phyloP scores from a whole-genome alignment of 2,888 invertebrate genomes.

The Chloroclysta siterata region DNA sequence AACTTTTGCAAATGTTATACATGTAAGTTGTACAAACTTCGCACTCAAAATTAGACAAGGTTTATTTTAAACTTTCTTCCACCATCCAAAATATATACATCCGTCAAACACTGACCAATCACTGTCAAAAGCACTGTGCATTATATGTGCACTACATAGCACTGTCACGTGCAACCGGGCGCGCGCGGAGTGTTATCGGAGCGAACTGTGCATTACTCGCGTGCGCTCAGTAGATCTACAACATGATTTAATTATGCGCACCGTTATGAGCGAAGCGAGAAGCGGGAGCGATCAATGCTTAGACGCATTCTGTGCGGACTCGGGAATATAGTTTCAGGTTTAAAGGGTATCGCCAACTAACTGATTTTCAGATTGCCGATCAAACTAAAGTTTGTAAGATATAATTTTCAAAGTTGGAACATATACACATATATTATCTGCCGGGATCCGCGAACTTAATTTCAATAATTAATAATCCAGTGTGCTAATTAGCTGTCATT shows the following conservation, averaged over 20 bases:
- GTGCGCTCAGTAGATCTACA: conserved; percentile 58
- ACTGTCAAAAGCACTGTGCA: conserved; percentile 39
- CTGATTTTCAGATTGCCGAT: too few relatives aligned
- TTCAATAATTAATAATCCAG: too few relatives aligned
- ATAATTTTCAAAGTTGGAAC: too few relatives aligned
- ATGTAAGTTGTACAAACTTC: too few relatives aligned
- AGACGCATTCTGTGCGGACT: background rate
- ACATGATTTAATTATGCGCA: conserved; percentile 46
- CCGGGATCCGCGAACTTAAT: too few relatives aligned
- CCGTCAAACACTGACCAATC: conserved; percentile 40
- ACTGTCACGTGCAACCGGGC: conserved; percentile 64
- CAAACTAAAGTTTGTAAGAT: too few relatives aligned
- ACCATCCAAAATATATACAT: conserved; percentile 3
- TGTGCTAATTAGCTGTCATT: too few relatives aligned
- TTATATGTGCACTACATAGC: conserved; percentile 45
- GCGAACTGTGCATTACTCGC: conserved; percentile 70
- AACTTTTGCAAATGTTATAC: too few relatives aligned
- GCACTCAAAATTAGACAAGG: too few relatives aligned
- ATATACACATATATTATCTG: too few relatives aligned
- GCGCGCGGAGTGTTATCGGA: conserved; percentile 73
- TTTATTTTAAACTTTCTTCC: background rate
- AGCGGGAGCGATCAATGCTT: conserved; percentile 23
- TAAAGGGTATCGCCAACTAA: background rate
- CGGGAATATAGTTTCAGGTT: background rate
- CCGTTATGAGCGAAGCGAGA: conserved; percentile 55